These are phyloP conservation scores for Sebastes hubbsi DNA, from an alignment of 2,797 vertebrate species.

Conservation along the genomic window DNA sequence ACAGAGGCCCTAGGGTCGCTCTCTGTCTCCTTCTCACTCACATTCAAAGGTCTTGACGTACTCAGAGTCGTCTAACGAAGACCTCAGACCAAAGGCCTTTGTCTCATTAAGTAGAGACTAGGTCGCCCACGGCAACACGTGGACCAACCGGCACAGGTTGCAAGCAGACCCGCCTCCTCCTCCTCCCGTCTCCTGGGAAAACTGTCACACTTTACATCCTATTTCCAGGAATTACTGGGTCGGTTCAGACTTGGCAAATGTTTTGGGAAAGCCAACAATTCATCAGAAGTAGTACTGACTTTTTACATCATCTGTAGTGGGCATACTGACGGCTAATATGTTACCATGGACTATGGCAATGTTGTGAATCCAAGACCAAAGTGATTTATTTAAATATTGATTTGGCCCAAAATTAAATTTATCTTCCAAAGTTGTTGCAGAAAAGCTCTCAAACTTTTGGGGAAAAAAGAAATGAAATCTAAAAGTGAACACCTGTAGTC, in stretches of 20 bases:
- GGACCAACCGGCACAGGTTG: conserved; percentile 35
- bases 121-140: conserved; percentile 52
- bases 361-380: not conserved
- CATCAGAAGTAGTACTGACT: not conserved
- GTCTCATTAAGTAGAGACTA: conserved; percentile 49
- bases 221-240: conserved; percentile 15
- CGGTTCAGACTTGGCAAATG: not conserved
- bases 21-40: conserved; percentile 19
- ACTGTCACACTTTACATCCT: conserved; percentile 9
- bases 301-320: not conserved
- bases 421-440: not conserved
- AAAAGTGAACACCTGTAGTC: not conserved
- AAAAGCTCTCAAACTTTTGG: not conserved
- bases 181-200: conserved; percentile 23
- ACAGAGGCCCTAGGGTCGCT: conserved; percentile 29
- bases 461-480: not conserved
- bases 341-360: not conserved
- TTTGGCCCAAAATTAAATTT: not conserved
- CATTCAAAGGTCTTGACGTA: conserved; percentile 27
- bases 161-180: not conserved
- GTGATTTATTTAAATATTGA: not conserved
- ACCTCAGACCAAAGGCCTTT: conserved; percentile 36
- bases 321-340: not conserved
- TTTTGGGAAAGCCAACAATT: not conserved
- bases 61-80: conserved; percentile 1